Base-by-base conservation (phyloP, 2,888 invertebrate species). In the Hecatera dysodea region DNA sequence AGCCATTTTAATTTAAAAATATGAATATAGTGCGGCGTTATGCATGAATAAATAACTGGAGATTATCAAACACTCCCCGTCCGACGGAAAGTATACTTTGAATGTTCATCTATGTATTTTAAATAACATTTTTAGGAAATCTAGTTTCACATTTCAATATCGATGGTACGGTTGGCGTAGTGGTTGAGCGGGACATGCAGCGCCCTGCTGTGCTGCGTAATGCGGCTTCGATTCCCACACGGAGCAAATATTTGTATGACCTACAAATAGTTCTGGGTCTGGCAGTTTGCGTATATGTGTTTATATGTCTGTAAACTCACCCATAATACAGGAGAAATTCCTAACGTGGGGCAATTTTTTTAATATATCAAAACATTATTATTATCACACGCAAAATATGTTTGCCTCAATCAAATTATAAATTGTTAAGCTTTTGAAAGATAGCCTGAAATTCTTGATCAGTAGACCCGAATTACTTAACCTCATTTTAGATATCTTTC, bases 11-110 rank as follows among this genome's bases (percentile, higher is more conserved):
- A 44, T 17, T 33, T 1, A 0, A 42, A 52, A 12, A 24, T 0
- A 42, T 12, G 17, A n/a, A 24, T 15, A 67, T 15, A 19, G 39
- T 15, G 6, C 22, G 39, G 19, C 22, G 22, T 29, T 48, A 33
- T n/a, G 24, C 44, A 15, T 64, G n/a, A 36, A 65, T 56, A 27
- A 66, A 66, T 50, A 27, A 36, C 29, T 63, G 53, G 60, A 73
- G 39, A 60, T 71, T 61, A 72, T 71, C 59, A 67, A 55, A 55
- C 12, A 22, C 9, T 62, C 62, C 61, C 67, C 46, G 24, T 53
- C 67, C 46, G 53, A 57, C 29, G 55, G 59, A 68, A 75, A 76
- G 72, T 62, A 67, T 59, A 50, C 66, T 53, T 81, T 72, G 55
- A 69, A 72, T 70, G 52, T 59, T 56, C 44, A 52, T 44, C 36